phyloP scores from a whole-genome alignment of 2,888 invertebrate genomes.

The Blastobasis lacticolella region DNA sequence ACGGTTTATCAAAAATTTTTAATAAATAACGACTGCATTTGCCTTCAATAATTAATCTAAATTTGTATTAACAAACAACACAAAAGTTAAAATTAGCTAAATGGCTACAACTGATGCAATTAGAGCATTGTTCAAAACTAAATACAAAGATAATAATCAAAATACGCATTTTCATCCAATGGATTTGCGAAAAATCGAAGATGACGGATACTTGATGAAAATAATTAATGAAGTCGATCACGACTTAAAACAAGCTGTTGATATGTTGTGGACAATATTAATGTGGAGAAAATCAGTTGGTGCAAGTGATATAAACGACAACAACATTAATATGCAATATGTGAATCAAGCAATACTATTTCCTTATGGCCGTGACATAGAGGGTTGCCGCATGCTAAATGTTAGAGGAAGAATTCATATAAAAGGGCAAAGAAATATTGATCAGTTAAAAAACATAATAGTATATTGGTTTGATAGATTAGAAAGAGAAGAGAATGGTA shows the following conservation, averaged over 20 bases:
- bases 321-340: slow-evolving; percentile 78
- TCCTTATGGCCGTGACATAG: slow-evolving; percentile 26
- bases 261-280: slow-evolving; percentile 83
- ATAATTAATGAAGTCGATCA: slow-evolving; percentile 82
- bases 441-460: slow-evolving; percentile 81
- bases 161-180: slow-evolving; percentile 62
- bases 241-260: slow-evolving; percentile 75
- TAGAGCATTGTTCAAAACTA: slow-evolving; percentile 24
- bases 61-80: no score
- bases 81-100: no score
- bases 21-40: no score
- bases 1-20: no score
- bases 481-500: slow-evolving; percentile 80
- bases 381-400: slow-evolving; percentile 82
- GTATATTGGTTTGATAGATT: slow-evolving; percentile 87
- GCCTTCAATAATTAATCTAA: no score
- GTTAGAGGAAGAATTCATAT: slow-evolving; percentile 83
- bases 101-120: slow-evolving; percentile 6
- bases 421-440: slow-evolving; percentile 80
- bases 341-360: slow-evolving; percentile 81
- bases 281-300: slow-evolving; percentile 84
- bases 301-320: slow-evolving; percentile 81
- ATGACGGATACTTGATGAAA: slow-evolving; percentile 78
- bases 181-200: slow-evolving; percentile 79
- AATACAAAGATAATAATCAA: slow-evolving; percentile 14